Percentiles rank a stretch among this genome's conserved stretches.
These are phyloP conservation scores for Actenoides hombroni DNA, from an alignment of 2,113 vertebrate genomes.

Conservation along the genomic window DNA sequence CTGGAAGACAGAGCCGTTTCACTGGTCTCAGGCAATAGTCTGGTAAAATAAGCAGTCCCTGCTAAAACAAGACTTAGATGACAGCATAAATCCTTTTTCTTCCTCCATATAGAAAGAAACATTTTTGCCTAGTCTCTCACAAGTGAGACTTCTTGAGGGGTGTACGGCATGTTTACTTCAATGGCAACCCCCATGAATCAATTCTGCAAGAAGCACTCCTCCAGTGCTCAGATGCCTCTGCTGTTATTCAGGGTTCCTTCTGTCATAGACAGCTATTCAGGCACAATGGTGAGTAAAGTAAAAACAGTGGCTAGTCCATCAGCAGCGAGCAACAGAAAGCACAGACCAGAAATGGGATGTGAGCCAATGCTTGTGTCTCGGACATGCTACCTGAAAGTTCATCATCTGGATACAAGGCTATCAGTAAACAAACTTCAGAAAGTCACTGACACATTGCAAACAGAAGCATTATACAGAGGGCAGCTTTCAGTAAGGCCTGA, in stretches of 20 bases:
- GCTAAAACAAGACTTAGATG: not conserved
- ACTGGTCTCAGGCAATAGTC: not conserved
- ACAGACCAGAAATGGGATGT: conserved; percentile 21
- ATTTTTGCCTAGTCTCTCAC: conserved; percentile 61
- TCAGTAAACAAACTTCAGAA: conserved; percentile 30
- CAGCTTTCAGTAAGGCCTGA: conserved; percentile 35
- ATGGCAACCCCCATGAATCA: not conserved
- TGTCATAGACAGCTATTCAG: not conserved
- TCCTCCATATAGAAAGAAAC: conserved; percentile 51
- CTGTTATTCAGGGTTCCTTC: conserved; percentile 5
- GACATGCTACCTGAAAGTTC: not conserved
- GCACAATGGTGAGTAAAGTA: not conserved
- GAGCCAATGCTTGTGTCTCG: not conserved
- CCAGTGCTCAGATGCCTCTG: not conserved
- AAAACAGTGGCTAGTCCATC: not conserved
- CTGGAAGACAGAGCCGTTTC: not conserved
- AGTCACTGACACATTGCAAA: conserved; percentile 59
- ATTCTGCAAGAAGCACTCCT: not conserved
- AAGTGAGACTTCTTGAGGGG: conserved; percentile 65
- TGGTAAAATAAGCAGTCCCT: not conserved
- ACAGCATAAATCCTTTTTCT: not conserved
- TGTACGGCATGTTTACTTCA: conserved; percentile 48
- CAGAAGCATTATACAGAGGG: conserved; percentile 43
- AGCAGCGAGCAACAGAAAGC: not conserved
- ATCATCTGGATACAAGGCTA: not conserved